A percentile compares a stretch with the other conserved stretches of the same genome.
Conservation (phyloP, 2,888 invertebrate species). For the Anthrax anthrax region DNA sequence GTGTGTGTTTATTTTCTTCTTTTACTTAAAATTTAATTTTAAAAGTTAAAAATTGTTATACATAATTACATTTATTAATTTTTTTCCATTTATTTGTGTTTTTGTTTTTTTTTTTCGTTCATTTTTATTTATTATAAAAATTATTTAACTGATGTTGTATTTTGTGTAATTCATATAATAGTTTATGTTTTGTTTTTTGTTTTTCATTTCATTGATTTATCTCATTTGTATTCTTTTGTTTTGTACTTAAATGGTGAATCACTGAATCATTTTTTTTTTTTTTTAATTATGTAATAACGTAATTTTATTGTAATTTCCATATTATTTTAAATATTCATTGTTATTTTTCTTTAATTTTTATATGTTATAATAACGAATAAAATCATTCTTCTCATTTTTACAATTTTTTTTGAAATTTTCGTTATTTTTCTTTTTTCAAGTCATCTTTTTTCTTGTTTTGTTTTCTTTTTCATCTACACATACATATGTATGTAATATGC, state of each 20-base stretch:
- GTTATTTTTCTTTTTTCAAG: neutral
- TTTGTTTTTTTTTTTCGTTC: slow-evolving; percentile 1
- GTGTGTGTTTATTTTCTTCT: no score
- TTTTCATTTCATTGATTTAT: neutral
- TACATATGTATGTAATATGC: no score
- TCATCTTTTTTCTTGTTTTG: neutral
- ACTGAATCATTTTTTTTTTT: slow-evolving; percentile 27
- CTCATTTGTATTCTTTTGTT: slow-evolving; percentile 12
- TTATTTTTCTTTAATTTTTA: slow-evolving; percentile 1
- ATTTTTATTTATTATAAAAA: slow-evolving; percentile 1
- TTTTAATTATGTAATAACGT: slow-evolving; percentile 9
- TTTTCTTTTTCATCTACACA: no score
- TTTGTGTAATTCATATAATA: neutral
- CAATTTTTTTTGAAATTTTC: neutral
- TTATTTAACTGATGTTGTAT: neutral
- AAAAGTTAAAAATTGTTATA: no score
- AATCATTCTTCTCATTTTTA: neutral
- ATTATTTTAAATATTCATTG: slow-evolving; percentile 1
- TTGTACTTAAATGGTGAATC: slow-evolving; percentile 38
- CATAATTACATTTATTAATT: neutral
- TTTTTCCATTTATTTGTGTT: neutral
- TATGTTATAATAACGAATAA: neutral
- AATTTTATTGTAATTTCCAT: slow-evolving; percentile 8
- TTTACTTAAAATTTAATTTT: no score
- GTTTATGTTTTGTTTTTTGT: neutral